A percentile compares a stretch with the other conserved stretches of the same genome.
phyloP scores from a whole-genome alignment of 1,140 invertebrate genomes.

The Galleria mellonella region DNA sequence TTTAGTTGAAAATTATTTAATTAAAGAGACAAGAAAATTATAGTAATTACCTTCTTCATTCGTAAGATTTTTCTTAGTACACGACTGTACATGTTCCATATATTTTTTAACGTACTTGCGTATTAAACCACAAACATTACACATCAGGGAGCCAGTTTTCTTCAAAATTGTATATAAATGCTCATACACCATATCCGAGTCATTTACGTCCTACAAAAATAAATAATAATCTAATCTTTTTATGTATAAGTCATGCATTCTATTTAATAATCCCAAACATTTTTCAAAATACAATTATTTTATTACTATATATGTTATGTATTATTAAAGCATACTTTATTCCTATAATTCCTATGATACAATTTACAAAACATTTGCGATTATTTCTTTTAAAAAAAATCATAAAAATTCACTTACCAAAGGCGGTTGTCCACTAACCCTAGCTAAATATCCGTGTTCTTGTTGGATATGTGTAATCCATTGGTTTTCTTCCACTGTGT shows the following conservation, averaged over 20 bases:
- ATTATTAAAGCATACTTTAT: too few relatives aligned
- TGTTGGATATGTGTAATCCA: conserved; percentile 67
- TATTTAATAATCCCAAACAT: too few relatives aligned
- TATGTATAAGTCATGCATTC: too few relatives aligned
- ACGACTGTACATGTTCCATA: conserved; percentile 6
- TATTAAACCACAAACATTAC: conserved; percentile 7
- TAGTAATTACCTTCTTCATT: too few relatives aligned
- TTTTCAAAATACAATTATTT: too few relatives aligned
- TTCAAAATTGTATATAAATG: conserved; percentile 30
- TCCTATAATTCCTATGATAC: too few relatives aligned
- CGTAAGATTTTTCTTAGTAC: neutral
- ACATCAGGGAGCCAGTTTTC: conserved; percentile 24
- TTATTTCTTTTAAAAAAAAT: too few relatives aligned
- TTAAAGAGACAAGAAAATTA: too few relatives aligned
- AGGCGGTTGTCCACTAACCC: conserved; percentile 23
- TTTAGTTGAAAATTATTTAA: too few relatives aligned
- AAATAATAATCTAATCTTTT: neutral
- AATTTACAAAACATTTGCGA: too few relatives aligned
- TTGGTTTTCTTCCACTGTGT: conserved; percentile 28
- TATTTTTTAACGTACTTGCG: conserved; percentile 9
- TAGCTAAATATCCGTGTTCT: conserved; percentile 51
- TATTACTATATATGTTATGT: too few relatives aligned
- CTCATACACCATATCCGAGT: conserved; percentile 42
- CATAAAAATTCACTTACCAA: conserved; percentile 27
- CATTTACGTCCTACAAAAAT: conserved; percentile 51